A percentile compares a stretch with the other conserved stretches of the same genome.
phyloP scores from a whole-genome alignment of 2,113 vertebrate genomes.

The Ploceus nigricollis region DNA sequence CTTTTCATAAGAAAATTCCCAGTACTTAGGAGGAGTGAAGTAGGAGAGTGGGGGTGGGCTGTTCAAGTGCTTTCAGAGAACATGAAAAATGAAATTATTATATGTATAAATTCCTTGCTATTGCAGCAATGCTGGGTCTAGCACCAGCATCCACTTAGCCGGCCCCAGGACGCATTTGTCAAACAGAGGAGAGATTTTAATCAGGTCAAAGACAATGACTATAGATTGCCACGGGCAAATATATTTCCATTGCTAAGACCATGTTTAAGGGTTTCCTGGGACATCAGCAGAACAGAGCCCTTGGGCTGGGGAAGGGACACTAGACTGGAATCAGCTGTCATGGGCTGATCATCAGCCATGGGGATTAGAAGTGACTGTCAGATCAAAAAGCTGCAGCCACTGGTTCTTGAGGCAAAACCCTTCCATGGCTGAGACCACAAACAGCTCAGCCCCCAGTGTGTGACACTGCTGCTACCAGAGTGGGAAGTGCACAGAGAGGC shows the following conservation, averaged over 20 bases:
- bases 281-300: slow-evolving; percentile 5
- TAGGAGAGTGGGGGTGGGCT: background rate
- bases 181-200: slow-evolving; percentile 13
- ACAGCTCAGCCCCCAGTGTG: background rate
- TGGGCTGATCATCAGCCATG: background rate
- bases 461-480: background rate
- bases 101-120: background rate
- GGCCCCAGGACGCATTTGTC: slow-evolving; percentile 12
- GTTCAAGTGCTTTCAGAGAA: slow-evolving; percentile 1
- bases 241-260: background rate
- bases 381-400: background rate
- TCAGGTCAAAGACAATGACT: slow-evolving; percentile 32
- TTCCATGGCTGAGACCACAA: background rate
- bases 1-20: background rate
- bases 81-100: background rate
- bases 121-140: background rate
- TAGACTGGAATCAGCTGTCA: background rate
- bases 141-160: slow-evolving; percentile 21
- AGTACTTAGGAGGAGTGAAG: background rate
- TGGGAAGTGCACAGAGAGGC: background rate
- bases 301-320: background rate
- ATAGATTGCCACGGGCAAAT: background rate
- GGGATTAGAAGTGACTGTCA: slow-evolving; percentile 14
- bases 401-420: background rate
- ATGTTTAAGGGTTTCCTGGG: background rate